Evolutionary conservation across 2,797 vertebrate species (phyloP), one percentile per base, ranked within the genome.

Genomic region (Anomalospiza imberbis): DNA sequence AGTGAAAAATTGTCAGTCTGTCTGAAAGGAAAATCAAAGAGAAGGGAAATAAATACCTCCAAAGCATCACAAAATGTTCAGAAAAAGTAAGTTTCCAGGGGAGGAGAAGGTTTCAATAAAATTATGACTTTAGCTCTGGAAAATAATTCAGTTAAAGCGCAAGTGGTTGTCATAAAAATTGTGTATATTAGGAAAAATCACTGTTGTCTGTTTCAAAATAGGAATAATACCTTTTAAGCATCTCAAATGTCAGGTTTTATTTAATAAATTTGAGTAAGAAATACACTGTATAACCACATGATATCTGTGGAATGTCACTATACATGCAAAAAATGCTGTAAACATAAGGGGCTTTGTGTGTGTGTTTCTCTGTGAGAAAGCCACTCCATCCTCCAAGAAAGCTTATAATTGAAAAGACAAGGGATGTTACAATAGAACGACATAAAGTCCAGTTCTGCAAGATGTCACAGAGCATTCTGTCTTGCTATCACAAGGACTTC

Each of bases 101-200:
- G 65, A 94, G 93, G 47, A 88, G 47, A 60, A 93, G 29, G 36
- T 80, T 95, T 93, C 66, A 74, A 73, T 83, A 91, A 94, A 94
- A 88, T 83, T 75, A 42, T 57, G 57, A 55, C 34, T 91, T 96
- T 65, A 91, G 10, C 58, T 84, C 81, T 95, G 88, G 74, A 93
- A 92, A 92, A 74, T 63, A 88, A 61, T 85, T 94, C 60, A 54
- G 36, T 93, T 74, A 94, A 53, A 76, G 28, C 48, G 88, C 85
- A 96, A 72, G 84, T 95, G 75, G 74, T 83, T 97, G 81, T 70
- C 85, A 81, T 91, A 91, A 94, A 92, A 82, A 88, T 38, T 84
- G 31, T 85, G 47, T 73, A 53, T 83, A 72, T 95, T 91, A 89
- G 71, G 72, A 83, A 83, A 82, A 85, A 73, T 80, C n/a, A 82